Base-by-base conservation (phyloP, 2,888 invertebrate species). In the Amorpha juglandis region DNA sequence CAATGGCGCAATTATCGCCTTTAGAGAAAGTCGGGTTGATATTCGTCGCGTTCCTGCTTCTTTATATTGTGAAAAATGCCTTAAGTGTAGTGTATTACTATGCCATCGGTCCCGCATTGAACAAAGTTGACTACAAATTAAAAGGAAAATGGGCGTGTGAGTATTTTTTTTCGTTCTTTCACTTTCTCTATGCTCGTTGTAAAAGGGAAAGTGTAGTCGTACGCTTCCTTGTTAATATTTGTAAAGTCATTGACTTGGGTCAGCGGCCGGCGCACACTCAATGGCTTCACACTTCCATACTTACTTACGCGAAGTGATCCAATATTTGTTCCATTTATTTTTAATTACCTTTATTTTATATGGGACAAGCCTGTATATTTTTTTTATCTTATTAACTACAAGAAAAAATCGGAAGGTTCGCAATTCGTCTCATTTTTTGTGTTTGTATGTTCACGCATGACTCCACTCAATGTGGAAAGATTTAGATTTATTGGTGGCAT, bases 111-210 rank as follows among this genome's bases (percentile, higher is more conserved):
- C 95, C 95, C 48, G 83, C 93, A 45, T 77, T 95, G 9, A 84
- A 95, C 65, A 91, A 92, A 76, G 92, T 96, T 67, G 94, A 97
- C 87, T 94, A 96, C 70, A 95, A 94, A 79, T 94, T 95, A 58
- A 94, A 95, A 82, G 97, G 97, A 77, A 94, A 95, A 89, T 97
- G 97, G 97, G 97, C 97, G 88, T 94, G 97, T 97, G 90, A 95
- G 96, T 94, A 73, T 51, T 66, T 45, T 69, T 64, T 21, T 68
- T 62, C 63, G 63, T 68, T 69, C 52, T 63, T 51, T 63, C 65
- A 63, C 51, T 65, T 63, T 38, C 51, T 38, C 65, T 27, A 55
- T n/a, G n/a, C 19, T 63, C 64, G 51, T 63, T 51, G 63, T 65
- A 50, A 68, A 66, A 66, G 63, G 11, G 58, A 63, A 42, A 64